Evolutionary conservation across 2,113 vertebrate genomes (phyloP), one percentile per base, ranked within the genome.

Genomic region (Centropristis striata): DNA sequence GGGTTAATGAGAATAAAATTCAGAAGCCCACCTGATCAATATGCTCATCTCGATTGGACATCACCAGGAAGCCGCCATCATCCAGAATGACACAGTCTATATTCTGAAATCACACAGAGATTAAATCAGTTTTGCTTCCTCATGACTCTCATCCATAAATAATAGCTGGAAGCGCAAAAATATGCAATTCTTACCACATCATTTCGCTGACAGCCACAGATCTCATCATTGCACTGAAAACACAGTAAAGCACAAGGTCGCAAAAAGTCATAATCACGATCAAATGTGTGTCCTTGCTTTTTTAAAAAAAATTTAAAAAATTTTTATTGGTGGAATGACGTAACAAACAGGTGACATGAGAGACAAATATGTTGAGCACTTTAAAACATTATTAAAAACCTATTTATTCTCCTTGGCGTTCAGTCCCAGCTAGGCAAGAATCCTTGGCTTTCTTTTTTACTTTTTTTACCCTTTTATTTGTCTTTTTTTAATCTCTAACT

Each of bases 21-120:
- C n/a, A 27, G 15, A 25, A 8, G 18, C 81, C 20, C 91, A 98
- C 98, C 97, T 97, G 90, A 60, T 91, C 87, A 5, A 96, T 95
- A 76, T 98, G 96, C 8, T 95, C 91, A 37, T 97, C 96, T 72
- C 95, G 94, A 91, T 99, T 99, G 78, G 98, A 96, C 97, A 99
- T 98, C 87, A 99, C 83, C 89, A 99, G 95, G 94, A 99, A 99
- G 32, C 98, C 98, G 6, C 98, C 98, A 1, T 99, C 98, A 32
- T 99, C 98, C 81, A 99, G 95, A 84, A 99, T 96, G 87, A 98
- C 95, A 87, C 98, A 99, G 75, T 99, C 97, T 80, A 99, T 92
- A 42, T 97, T 92, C 98, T 99, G 88, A 36, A 89, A 92, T 14
- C 42, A 76, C 71, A 93, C 0, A 63, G 5, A 93, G 44, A 10